phyloP scores from a whole-genome alignment of 2,888 invertebrate species.

The Hoplodrina blanda region DNA sequence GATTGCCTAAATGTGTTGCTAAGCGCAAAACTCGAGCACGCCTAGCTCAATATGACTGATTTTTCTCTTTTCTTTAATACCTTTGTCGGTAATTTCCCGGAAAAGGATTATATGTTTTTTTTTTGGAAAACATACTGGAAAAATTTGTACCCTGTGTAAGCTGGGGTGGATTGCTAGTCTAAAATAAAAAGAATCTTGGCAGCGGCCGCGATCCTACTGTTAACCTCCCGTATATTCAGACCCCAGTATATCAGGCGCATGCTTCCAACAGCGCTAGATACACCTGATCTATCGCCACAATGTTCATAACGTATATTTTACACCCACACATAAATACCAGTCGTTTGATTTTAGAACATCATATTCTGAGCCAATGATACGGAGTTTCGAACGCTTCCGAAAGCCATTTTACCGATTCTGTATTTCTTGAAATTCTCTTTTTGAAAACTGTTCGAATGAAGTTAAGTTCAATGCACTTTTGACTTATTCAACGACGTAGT shows the following conservation, averaged over 20 bases:
- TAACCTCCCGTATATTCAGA: slow-evolving; percentile 9
- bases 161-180: too few species aligned
- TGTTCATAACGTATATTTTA: slow-evolving; percentile 55
- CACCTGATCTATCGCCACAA: slow-evolving; percentile 55
- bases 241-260: slow-evolving; percentile 50
- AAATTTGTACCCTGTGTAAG: too few species aligned
- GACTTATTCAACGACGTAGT: background rate
- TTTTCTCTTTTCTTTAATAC: too few species aligned
- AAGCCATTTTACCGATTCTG: background rate
- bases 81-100: too few species aligned
- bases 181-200: background rate
- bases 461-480: background rate
- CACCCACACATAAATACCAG: slow-evolving; percentile 29
- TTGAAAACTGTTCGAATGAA: background rate
- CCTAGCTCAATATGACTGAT: too few species aligned
- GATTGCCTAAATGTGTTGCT: too few species aligned
- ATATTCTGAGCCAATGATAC: slow-evolving; percentile 12
- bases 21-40: too few species aligned
- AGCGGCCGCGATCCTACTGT: background rate
- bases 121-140: too few species aligned
- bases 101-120: too few species aligned
- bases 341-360: slow-evolving; percentile 43
- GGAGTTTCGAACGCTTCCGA: slow-evolving; percentile 14
- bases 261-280: slow-evolving; percentile 50
- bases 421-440: slow-evolving; percentile 4